Percentiles rank a stretch among this genome's conserved stretches.
These are phyloP conservation scores for Brachionus paranguensis DNA, from an alignment of 1,140 invertebrate species.

Conservation along the genomic window DNA sequence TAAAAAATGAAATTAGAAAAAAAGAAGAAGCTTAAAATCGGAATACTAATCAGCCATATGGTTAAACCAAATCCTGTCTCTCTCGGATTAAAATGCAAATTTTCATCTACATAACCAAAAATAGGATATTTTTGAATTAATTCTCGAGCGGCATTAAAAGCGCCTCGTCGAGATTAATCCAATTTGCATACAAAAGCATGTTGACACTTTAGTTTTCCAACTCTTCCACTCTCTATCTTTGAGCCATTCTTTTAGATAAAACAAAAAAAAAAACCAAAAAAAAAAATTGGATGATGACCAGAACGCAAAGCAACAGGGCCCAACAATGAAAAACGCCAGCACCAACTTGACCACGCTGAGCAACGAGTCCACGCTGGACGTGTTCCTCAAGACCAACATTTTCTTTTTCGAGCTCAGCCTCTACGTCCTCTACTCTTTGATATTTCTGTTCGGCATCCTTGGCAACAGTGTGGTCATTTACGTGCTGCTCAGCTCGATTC, in stretches of 20 bases:
- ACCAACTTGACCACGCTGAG: neutral
- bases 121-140: no score
- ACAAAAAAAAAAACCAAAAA: neutral
- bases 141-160: neutral
- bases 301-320: no score
- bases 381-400: neutral
- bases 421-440: slow-evolving; percentile 11
- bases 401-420: neutral
- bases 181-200: neutral
- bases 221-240: no score
- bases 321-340: neutral
- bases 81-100: neutral
- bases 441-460: slow-evolving; percentile 36
- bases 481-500: neutral
- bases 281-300: neutral
- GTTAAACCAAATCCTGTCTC: neutral
- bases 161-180: neutral
- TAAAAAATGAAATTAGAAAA: no score
- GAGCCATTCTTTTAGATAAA: no score
- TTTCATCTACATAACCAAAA: neutral
- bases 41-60: neutral
- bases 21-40: no score
- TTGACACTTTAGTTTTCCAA: neutral
- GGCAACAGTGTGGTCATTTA: slow-evolving; percentile 30
- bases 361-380: neutral